Evolutionary conservation across 2,888 invertebrate species (phyloP).

Genomic region (Adelphocoris suturalis): DNA sequence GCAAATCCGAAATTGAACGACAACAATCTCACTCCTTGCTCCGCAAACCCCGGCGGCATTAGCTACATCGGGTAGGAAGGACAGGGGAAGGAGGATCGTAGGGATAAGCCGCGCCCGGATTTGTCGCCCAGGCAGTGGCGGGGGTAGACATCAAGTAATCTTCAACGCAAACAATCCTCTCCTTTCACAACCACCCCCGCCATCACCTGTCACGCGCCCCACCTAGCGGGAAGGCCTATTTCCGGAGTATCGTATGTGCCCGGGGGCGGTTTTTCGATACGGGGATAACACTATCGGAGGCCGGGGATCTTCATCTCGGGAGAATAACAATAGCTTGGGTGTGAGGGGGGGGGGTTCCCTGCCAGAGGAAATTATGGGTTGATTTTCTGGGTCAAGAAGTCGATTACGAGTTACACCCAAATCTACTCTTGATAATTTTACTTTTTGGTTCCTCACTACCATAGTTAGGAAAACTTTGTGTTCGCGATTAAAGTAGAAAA

Average conservation of each 20-base stretch:
- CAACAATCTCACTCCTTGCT: slow-evolving; percentile 27
- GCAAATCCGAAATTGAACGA: slow-evolving; percentile 36
- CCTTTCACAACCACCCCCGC: background rate
- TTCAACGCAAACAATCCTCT: slow-evolving; percentile 29
- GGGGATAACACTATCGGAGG: background rate
- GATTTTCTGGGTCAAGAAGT: background rate
- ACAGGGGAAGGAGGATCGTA: background rate
- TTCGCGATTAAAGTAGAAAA: too few relatives aligned
- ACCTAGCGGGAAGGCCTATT: background rate
- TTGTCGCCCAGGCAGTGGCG: background rate
- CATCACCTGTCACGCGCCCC: background rate
- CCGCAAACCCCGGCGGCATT: background rate
- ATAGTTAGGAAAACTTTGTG: too few relatives aligned
- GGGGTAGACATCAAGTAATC: slow-evolving; percentile 31
- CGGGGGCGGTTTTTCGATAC: background rate
- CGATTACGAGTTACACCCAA: too few relatives aligned
- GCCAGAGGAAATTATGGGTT: background rate
- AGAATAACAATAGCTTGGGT: background rate
- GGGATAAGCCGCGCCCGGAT: background rate
- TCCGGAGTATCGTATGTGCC: background rate
- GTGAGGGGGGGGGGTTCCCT: background rate
- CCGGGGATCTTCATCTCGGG: background rate
- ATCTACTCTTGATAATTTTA: too few relatives aligned
- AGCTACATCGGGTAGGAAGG: background rate
- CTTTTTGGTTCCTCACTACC: too few relatives aligned